Base-by-base conservation (phyloP, 2,888 invertebrate species). In the Stenodera caucasica region DNA sequence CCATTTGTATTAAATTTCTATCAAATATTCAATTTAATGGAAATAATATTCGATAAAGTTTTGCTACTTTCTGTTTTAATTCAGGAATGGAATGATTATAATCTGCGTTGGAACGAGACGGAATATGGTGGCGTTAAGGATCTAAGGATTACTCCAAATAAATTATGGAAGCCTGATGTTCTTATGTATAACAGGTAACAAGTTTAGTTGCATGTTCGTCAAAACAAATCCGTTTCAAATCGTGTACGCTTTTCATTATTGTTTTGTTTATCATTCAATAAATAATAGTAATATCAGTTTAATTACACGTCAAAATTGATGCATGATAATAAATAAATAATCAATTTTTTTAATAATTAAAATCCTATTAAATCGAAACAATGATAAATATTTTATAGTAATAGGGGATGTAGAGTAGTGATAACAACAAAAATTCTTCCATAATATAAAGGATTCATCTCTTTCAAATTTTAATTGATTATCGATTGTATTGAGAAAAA, bases 101-200 rank as follows among this genome's bases (percentile, higher is more conserved):
- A 97, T 82, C 86, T 99, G 74, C 87, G 91, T 76, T 99, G 98
- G 98, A 96, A 98, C 82, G 92, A 93, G 79, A 87, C 91, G 62
- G 96, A 98, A 76, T 98, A 93, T 79, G 97, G 96, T 37, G 92
- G 92, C 57, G 93, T 99, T 58, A 94, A 92, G 81, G 95, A 94
- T 80, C 88, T 99, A 64, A 87, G 96, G 77, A 94, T 99, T 79
- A 96, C 97, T 67, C 94, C 97, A 55, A 92, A 92, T 82, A 92
- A 92, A 80, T 86, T 99, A 67, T 99, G 99, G 99, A 96, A 94
- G 81, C 98, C 99, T 67, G 98, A 99, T 83, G 94, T 99, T 75
- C 91, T 99, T 70, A 95, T 99, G 93, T 99, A 98, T 84, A 99
- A 99, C 90, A 98, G 98, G 96, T 96, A 85, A 86, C 77, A 79